phyloP scores from a whole-genome alignment of 53 echinoderm and acorn worm species.

The Luidia sarsii region DNA sequence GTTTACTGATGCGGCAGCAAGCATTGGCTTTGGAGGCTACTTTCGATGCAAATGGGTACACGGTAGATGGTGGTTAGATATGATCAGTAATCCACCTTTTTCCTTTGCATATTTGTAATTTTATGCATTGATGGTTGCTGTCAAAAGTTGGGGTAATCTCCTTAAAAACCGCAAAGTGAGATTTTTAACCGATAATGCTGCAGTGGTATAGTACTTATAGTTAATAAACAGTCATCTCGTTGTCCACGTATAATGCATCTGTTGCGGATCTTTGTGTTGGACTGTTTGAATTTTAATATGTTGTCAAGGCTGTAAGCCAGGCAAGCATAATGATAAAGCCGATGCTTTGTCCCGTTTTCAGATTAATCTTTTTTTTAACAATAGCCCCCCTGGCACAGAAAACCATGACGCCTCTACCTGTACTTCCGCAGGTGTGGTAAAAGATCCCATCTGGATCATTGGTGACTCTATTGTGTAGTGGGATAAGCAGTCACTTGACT shows the following conservation, averaged over 20 bases:
- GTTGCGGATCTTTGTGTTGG: slow-evolving; percentile 11
- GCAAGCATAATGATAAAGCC: slow-evolving; percentile 19
- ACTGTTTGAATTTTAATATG: slow-evolving; percentile 21
- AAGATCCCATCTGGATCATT: neutral
- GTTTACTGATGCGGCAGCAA: no score
- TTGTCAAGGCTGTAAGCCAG: slow-evolving; percentile 17
- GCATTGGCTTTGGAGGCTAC: no score
- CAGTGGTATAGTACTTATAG: slow-evolving; percentile 38
- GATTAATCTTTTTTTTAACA: slow-evolving; percentile 2
- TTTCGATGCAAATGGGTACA: no score
- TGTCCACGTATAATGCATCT: slow-evolving; percentile 22
- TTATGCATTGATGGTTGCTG: slow-evolving; percentile 33
- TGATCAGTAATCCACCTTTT: neutral
- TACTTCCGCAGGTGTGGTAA: neutral
- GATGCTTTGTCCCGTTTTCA: slow-evolving; percentile 59
- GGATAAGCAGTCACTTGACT: neutral
- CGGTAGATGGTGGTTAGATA: neutral
- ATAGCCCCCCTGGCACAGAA: slow-evolving; percentile 20
- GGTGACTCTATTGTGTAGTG: slow-evolving; percentile 3
- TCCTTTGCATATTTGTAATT: slow-evolving; percentile 40
- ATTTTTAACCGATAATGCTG: slow-evolving; percentile 30
- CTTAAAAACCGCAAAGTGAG: slow-evolving; percentile 11
- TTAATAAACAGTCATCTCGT: slow-evolving; percentile 33
- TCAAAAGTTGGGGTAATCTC: no score
- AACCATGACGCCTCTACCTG: slow-evolving; percentile 15